Conservation (phyloP, 2,888 invertebrate genomes). For the Nemoura dubitans region DNA sequence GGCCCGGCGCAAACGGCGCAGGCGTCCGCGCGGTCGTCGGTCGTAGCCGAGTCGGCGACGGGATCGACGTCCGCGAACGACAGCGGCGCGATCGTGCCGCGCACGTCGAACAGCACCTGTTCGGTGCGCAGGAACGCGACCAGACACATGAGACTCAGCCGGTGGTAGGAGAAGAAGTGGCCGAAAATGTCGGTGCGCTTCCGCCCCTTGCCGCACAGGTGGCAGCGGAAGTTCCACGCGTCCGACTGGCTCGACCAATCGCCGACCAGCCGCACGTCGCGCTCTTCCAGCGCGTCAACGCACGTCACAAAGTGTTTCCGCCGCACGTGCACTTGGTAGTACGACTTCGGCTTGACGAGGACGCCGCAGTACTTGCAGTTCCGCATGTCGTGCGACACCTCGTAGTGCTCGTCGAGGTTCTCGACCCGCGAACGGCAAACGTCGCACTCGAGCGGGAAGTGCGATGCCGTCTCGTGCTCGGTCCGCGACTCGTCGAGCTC, state of each 20-base stretch:
- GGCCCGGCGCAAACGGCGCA: conserved; percentile 50
- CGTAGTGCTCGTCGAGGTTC: conserved; percentile 50
- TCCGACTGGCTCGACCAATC: conserved; percentile 47
- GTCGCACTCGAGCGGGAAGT: conserved; percentile 51
- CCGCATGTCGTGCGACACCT: conserved; percentile 49
- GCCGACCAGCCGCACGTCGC: conserved; percentile 48
- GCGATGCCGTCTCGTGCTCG: conserved; percentile 50
- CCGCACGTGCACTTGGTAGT: conserved; percentile 50
- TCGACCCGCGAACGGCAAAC: conserved; percentile 48
- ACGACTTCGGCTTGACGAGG: conserved; percentile 50
- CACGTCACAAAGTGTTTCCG: conserved; percentile 51
- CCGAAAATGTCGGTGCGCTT: conserved; percentile 51
- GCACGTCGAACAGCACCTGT: conserved; percentile 48
- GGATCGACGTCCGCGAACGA: conserved; percentile 33
- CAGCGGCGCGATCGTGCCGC: conserved; percentile 47
- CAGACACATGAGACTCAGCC: conserved; percentile 50
- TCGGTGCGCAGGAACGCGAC: conserved; percentile 50
- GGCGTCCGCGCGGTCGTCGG: background rate
- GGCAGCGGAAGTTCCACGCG: conserved; percentile 51
- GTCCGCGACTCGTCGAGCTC: conserved; percentile 48
- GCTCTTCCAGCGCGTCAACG: conserved; percentile 47
- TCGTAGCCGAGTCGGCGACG: conserved; percentile 20
- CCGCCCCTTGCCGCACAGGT: conserved; percentile 51
- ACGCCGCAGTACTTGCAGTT: conserved; percentile 51
- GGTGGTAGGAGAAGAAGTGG: conserved; percentile 52